Evolutionary conservation across 1,140 invertebrate genomes (phyloP), one percentile per base, ranked within the genome.

Genomic region (Conus betulinus): DNA sequence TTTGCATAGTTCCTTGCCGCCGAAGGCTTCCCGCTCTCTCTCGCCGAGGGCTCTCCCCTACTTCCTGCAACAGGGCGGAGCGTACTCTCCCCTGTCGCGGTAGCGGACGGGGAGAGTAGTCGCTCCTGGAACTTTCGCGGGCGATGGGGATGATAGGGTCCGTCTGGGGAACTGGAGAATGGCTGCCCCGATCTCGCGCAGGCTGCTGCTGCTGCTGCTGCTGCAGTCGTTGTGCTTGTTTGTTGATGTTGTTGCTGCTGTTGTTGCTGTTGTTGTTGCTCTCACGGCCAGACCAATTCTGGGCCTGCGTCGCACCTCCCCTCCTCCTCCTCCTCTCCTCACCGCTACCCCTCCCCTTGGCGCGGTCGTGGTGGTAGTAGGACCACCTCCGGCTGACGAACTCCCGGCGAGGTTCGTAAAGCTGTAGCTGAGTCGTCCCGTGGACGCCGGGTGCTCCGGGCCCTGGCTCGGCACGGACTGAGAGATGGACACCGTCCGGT

Each of bases 231-330:
- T 85, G 83, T 79, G 15, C 11, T 52, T 79, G 74, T n/a, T 17
- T 88, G 88, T 71, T 82, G 74, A 20, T 85, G 83, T 67, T 84
- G 74, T 25, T 79, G 84, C n/a, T 88, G 88, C 71, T 86, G 74
- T 15, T 51, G 83, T 25, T 67, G 55, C 63, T 57, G 74, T 60
- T 60, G 57, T 60, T 60, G 57, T 60, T 60, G 57, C 57, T n/a
- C n/a, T 60, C 8, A 60, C 57, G 57, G 25, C 8, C 7, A 25
- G 15, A 15, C 15, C 57, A 11, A 15, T 8, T 15, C 57, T 60
- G 57, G 57, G 57, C 57, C 57, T 60, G 57, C 15, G 8, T 60
- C 57, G 8, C 0, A 5, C 52, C n/a, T 20, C 76, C 39, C 39
- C 76, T 13, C 76, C 76, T 13, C 76, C n/a, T 15, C 53, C 51